phyloP scores from a whole-genome alignment of 2,113 vertebrate species.

The Cochlearius cochlearius region DNA sequence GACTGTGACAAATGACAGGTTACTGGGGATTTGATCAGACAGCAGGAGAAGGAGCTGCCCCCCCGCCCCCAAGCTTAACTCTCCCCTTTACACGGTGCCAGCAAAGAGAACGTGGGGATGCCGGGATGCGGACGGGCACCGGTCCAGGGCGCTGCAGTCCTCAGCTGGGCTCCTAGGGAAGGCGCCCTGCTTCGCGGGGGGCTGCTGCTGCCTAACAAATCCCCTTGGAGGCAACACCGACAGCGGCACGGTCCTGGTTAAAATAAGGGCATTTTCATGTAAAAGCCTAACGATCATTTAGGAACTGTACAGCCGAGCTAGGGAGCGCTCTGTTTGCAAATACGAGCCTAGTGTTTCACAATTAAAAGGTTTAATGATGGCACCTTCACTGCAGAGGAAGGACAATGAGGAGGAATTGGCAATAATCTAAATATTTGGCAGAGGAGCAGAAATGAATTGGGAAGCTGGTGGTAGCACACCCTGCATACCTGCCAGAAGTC shows the following conservation, averaged over 20 bases:
- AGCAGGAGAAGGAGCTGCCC: not conserved
- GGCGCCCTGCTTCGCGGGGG: not conserved
- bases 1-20: not conserved
- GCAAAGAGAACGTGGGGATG: fast-evolving
- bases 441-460: not conserved
- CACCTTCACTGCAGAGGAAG: not conserved
- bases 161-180: not conserved
- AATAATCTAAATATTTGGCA: not conserved
- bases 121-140: fast-evolving
- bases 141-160: not conserved
- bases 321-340: not conserved
- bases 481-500: not conserved
- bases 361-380: not conserved
- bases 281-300: fast-evolving
- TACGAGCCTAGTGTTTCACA: not conserved
- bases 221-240: not conserved
- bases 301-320: not conserved
- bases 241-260: not conserved
- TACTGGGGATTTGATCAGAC: too few relatives aligned
- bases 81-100: not conserved
- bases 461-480: not conserved
- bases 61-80: not conserved
- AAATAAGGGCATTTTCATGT: not conserved
- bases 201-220: not conserved
- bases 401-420: not conserved